Evolutionary conservation across 2,797 vertebrate genomes (phyloP), one percentile per base, ranked within the genome.

Genomic region (Sebastiscus tertius): DNA sequence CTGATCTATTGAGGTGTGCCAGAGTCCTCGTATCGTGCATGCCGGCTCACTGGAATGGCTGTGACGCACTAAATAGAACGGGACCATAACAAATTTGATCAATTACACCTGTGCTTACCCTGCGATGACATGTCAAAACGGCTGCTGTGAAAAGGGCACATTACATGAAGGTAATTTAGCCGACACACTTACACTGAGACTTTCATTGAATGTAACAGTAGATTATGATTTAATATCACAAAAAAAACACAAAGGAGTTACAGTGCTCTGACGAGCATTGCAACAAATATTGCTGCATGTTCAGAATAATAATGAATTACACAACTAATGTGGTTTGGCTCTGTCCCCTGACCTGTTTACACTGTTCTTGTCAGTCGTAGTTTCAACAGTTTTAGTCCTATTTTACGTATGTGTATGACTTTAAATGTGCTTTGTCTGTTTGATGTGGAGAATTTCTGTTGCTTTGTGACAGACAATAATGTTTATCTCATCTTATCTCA

Each of bases 401-500:
- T 62, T 34, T 62, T 36, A 63, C 7, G 60, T 62, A 16, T 31
- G 0, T 29, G 56, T 29, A 27, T 18, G 26, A 11, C 33, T 61
- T 22, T 39, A 39, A 39, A 63, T 36, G 33, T 39, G 22, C 62
- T 42, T 64, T 5, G 22, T 39, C 22, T 26, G 14, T 64, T 36
- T 2, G 34, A 18, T 64, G n/a, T 39, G 13, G n/a, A 39, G 8
- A 5, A 26, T 64, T 10, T 64, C n/a, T 5, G 60, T n/a, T 62
- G 60, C n/a, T 34, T 36, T 22, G 33, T 62, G 20, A 61, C 59
- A n/a, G 59, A 61, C 31, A 6, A 12, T 34, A 60, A 29, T n/a
- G 6, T 61, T 31, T 10, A 62, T 62, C 31, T 62, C 13, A 10
- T 24, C 12, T 63, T 59, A 26, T 65, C 96, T 96, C 85, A 98